These are phyloP conservation scores for Drosophila miranda DNA, from an alignment of 1,140 invertebrate genomes.

Conservation along the genomic window DNA sequence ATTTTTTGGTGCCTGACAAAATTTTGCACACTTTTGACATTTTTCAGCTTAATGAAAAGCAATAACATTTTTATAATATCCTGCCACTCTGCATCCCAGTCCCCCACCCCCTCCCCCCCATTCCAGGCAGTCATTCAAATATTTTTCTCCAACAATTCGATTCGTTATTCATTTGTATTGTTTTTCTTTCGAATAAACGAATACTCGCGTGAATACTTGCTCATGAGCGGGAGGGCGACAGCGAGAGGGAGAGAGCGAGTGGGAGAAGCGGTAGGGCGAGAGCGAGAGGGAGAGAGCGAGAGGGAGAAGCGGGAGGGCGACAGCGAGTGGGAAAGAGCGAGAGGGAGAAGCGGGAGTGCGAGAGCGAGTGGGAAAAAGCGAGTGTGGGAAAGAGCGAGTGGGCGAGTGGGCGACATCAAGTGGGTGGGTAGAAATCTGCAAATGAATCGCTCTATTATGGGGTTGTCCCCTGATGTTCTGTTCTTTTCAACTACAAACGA, in stretches of 20 bases:
- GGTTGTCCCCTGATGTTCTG: slow-evolving; percentile 29
- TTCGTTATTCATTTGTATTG: slow-evolving; percentile 36
- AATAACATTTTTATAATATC: slow-evolving; percentile 67
- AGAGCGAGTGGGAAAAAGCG: too few species aligned
- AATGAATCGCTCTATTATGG: slow-evolving; percentile 70
- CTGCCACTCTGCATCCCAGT: background rate
- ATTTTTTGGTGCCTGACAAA: background rate
- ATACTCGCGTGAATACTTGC: slow-evolving; percentile 28
- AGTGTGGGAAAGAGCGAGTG: background rate
- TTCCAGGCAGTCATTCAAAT: slow-evolving; percentile 47
- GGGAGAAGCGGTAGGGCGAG: too few species aligned
- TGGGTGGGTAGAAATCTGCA: slow-evolving; percentile 40
- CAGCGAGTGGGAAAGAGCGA: background rate
- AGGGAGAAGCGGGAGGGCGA: too few species aligned
- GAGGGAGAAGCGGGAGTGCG: too few species aligned
- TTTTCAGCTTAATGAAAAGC: slow-evolving; percentile 56
- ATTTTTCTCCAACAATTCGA: slow-evolving; percentile 58
- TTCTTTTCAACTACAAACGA: slow-evolving; percentile 48
- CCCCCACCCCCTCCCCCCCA: slow-evolving; percentile 6
- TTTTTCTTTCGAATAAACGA: slow-evolving; percentile 12
- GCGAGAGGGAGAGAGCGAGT: too few species aligned
- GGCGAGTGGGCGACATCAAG: background rate
- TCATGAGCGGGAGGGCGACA: slow-evolving; percentile 5
- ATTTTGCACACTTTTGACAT: slow-evolving; percentile 34
- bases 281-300: background rate